Evolutionary conservation across 2,888 invertebrate species (phyloP), one percentile per base, ranked within the genome.

Genomic region (Scelioninae gen. 1): DNA sequence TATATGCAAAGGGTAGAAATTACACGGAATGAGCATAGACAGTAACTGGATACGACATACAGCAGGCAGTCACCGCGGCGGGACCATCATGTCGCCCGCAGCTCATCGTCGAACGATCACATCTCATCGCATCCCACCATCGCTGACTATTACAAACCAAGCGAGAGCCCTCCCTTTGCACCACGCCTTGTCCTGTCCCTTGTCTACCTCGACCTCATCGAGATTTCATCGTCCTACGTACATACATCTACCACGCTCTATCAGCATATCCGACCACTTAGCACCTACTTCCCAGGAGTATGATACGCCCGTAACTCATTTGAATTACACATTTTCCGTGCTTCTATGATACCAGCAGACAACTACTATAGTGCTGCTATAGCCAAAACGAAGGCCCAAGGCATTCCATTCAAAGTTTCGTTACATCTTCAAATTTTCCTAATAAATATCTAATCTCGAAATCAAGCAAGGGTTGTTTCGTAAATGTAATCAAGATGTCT

Each of bases 201-300:
- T 77, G 81, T 75, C 79, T 84, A 80, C 85, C 88, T 85, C 88
- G 87, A 88, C 88, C 87, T 87, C 89, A 90, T 88, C 88, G 89
- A 88, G 88, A 90, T 87, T 87, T 87, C 86, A 87, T 86, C 86
- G 86, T 87, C 84, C 88, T 88, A 88, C 86, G 78, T 87, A 87
- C 89, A 85, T 88, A 87, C 89, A 85, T 87, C 86, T 86, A 86
- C 84, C 82, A 84, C 87, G 87, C 88, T 89, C 91, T 90, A 92
- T 92, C 92, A 92, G 92, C 92, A 92, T 92, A 92, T 91, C 90
- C 90, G 89, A 91, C 88, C 92, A 91, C 92, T 92, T 92, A 92
- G 92, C 92, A 92, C 92, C 92, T 91, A 90, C 92, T 91, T 92
- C 92, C 92, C 92, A 90, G 86, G 92, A 92, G 92, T 92, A 91